These are phyloP conservation scores for Lasioglossum figueresi DNA, from an alignment of 2,888 invertebrate genomes.

Conservation along the genomic window DNA sequence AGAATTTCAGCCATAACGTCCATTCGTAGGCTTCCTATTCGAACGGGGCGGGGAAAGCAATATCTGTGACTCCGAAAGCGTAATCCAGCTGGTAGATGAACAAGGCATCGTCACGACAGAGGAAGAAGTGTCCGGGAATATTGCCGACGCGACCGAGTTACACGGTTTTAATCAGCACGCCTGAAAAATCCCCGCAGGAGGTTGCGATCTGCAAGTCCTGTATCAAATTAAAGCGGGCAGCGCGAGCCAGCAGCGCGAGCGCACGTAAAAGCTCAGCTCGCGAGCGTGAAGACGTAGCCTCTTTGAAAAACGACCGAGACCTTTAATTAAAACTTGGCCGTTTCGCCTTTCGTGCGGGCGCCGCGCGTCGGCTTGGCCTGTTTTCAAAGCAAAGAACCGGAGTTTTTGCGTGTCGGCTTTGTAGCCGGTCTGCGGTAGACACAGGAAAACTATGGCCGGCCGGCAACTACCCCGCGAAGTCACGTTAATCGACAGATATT, in stretches of 20 bases:
- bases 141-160: neutral
- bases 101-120: neutral
- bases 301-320: constrained; percentile 50
- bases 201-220: constrained; percentile 18
- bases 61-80: neutral
- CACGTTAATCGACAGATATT: constrained; percentile 9
- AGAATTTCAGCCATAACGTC: neutral
- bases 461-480: neutral
- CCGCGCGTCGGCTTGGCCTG: constrained; percentile 9
- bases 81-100: neutral
- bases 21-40: neutral
- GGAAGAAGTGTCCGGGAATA: neutral
- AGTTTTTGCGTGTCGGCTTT: constrained; percentile 26
- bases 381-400: constrained; percentile 39
- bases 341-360: constrained; percentile 2
- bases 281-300: constrained; percentile 11
- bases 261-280: constrained; percentile 12
- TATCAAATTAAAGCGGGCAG: constrained; percentile 35
- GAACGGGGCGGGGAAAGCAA: neutral
- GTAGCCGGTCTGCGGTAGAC: constrained; percentile 5
- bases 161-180: constrained; percentile 31
- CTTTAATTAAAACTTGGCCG: constrained; percentile 62
- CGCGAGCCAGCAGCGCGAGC: neutral
- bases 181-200: neutral
- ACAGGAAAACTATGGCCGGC: neutral